phyloP scores from a whole-genome alignment of 2,113 vertebrate species.

The Hippopotamus amphibius region DNA sequence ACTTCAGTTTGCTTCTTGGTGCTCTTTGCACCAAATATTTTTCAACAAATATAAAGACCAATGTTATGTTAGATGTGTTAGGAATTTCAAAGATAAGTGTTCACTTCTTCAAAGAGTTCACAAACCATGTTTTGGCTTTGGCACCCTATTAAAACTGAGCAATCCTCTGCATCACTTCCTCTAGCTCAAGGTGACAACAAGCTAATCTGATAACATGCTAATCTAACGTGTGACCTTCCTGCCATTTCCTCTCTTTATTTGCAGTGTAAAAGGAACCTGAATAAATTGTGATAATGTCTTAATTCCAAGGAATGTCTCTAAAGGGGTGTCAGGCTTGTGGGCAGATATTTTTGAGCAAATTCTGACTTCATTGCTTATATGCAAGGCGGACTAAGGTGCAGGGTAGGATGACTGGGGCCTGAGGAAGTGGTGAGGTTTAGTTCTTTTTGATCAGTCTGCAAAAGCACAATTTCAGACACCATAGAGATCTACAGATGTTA shows the following conservation, averaged over 20 bases:
- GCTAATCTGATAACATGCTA: not conserved
- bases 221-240: not conserved
- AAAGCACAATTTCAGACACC: not conserved
- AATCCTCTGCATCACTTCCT: not conserved
- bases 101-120: not conserved
- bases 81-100: not conserved
- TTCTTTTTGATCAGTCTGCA: not conserved
- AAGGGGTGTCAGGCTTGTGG: not conserved
- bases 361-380: not conserved
- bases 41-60: not conserved
- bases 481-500: not conserved
- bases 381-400: not conserved
- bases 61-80: not conserved
- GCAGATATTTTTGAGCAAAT: slow-evolving; percentile 17
- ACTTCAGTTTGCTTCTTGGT: not conserved
- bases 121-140: not conserved
- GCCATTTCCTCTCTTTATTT: not conserved
- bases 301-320: not conserved
- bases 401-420: not conserved
- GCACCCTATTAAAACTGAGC: not conserved
- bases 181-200: not conserved
- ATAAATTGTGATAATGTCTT: slow-evolving; percentile 14
- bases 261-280: not conserved
- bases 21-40: not conserved
- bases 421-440: not conserved